Evolutionary conservation across 2,113 vertebrate species (phyloP).

Genomic region (Limnothrissa miodon): DNA sequence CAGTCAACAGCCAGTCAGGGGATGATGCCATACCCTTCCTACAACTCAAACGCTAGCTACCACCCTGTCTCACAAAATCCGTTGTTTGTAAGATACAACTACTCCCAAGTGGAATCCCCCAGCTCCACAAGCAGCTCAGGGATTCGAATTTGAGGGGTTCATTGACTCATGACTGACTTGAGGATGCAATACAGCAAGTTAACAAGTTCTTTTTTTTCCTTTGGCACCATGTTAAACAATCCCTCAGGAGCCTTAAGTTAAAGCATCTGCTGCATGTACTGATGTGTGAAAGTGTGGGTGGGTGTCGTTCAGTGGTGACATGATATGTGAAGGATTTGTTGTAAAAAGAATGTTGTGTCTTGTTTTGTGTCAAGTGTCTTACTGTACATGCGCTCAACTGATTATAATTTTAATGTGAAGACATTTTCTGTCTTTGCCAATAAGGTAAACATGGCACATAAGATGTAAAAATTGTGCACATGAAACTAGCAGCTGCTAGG

Average conservation of each 20-base stretch:
- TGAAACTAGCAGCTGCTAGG: background rate
- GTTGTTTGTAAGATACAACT: constrained; percentile 55
- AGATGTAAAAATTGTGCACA: no score
- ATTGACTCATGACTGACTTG: background rate
- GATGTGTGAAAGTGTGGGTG: background rate
- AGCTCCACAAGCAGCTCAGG: constrained; percentile 41
- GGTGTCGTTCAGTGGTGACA: no score
- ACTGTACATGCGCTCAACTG: no score
- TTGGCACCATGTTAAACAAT: background rate
- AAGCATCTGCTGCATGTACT: background rate
- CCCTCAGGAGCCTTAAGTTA: background rate
- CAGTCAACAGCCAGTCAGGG: constrained; percentile 12
- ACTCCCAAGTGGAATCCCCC: constrained; percentile 41
- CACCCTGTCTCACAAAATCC: constrained; percentile 48
- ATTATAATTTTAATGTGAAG: no score
- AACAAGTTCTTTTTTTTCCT: background rate
- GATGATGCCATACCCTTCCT: background rate
- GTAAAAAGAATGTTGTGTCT: no score
- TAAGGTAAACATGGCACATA: no score
- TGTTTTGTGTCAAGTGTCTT: background rate
- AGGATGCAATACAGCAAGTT: background rate
- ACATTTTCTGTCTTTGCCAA: no score
- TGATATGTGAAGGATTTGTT: no score
- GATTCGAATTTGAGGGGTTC: constrained; percentile 57
- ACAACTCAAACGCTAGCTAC: constrained; percentile 47